Percentiles rank a stretch among this genome's conserved stretches.
Conservation (phyloP, 1,140 invertebrate species). For the Tribolium madens region DNA sequence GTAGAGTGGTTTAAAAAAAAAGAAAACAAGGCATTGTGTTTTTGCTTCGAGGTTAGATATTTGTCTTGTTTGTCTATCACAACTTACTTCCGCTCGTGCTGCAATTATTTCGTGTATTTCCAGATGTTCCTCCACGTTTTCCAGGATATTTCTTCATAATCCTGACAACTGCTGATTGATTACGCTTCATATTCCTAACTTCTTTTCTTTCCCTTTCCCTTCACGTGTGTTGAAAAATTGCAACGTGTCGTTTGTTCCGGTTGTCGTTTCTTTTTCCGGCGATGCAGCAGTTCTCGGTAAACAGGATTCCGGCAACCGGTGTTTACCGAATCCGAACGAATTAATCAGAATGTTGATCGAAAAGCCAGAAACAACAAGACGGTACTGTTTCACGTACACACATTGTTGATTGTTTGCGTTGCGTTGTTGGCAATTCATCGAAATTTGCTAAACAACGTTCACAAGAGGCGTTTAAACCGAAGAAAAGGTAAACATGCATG, state of each 20-base stretch:
- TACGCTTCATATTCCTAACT: constrained; percentile 17
- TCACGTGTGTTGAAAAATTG: constrained; percentile 20
- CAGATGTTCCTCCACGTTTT: constrained; percentile 1
- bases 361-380: background rate
- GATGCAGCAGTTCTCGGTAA: background rate
- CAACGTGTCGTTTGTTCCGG: background rate
- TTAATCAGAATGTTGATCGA: constrained; percentile 28
- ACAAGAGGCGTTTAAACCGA: background rate
- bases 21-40: too few species aligned
- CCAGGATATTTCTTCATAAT: constrained; percentile 1
- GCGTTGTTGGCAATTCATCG: background rate
- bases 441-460: background rate
- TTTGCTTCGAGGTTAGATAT: too few species aligned
- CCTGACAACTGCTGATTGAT: constrained; percentile 26
- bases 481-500: background rate
- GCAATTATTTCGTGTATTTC: constrained; percentile 8
- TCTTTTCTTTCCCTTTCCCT: background rate
- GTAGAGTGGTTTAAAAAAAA: too few species aligned
- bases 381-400: background rate
- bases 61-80: background rate
- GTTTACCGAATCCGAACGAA: constrained; percentile 1
- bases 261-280: background rate
- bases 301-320: background rate
- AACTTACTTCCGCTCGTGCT: background rate
- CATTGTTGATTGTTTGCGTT: constrained; percentile 16